phyloP scores from a whole-genome alignment of 2,888 invertebrate species.

The Holacanthella duospinosa region DNA sequence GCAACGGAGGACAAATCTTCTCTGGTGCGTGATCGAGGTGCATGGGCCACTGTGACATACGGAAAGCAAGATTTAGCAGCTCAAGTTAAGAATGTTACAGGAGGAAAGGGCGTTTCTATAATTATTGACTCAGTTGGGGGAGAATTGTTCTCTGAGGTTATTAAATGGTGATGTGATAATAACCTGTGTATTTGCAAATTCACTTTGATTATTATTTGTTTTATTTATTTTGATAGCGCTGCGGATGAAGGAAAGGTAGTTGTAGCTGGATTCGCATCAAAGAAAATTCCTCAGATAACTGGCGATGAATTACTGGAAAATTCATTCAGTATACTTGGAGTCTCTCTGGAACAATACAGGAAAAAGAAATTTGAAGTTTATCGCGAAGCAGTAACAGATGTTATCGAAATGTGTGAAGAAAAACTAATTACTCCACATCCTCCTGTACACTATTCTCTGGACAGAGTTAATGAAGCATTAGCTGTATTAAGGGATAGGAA shows the following conservation, averaged over 20 bases:
- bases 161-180: constrained; percentile 47
- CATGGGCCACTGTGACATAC: constrained; percentile 53
- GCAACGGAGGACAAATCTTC: constrained; percentile 46
- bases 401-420: constrained; percentile 52
- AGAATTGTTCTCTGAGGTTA: constrained; percentile 48
- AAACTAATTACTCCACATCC: constrained; percentile 52
- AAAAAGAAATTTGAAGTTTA: constrained; percentile 49
- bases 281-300: constrained; percentile 43
- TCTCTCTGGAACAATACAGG: constrained; percentile 47
- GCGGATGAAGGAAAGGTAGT: constrained; percentile 48
- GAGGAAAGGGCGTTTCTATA: constrained; percentile 51
- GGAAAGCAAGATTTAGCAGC: constrained; percentile 46
- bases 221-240: constrained; percentile 41
- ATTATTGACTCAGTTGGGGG: constrained; percentile 57
- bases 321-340: constrained; percentile 46
- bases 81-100: constrained; percentile 49
- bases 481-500: constrained; percentile 49
- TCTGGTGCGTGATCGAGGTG: constrained; percentile 44
- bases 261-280: constrained; percentile 47
- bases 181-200: background rate
- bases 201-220: background rate
- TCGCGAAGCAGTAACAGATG: constrained; percentile 49
- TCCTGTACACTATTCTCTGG: constrained; percentile 48
- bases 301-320: constrained; percentile 38
- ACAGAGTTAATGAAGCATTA: constrained; percentile 53